Percentiles rank a stretch among this genome's conserved stretches.
These are phyloP conservation scores for Euplexia lucipara DNA, from an alignment of 2,888 invertebrate genomes.

Conservation along the genomic window DNA sequence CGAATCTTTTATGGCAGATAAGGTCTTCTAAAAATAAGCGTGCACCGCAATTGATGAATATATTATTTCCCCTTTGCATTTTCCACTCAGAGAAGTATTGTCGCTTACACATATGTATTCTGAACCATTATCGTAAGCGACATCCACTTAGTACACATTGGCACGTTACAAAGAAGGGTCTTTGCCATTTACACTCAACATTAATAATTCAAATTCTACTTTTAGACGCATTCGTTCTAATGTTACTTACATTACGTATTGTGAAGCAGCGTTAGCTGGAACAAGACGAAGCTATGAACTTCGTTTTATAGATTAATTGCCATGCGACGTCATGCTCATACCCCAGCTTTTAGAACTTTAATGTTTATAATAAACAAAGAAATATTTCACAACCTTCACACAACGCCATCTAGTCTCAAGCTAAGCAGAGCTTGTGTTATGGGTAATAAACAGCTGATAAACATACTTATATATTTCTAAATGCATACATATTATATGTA, in stretches of 20 bases:
- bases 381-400: too few species aligned
- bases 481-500: too few species aligned
- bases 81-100: neutral
- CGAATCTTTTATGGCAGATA: neutral
- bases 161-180: slow-evolving; percentile 12
- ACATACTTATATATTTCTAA: too few species aligned
- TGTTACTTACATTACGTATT: slow-evolving; percentile 12
- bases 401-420: too few species aligned
- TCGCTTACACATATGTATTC: neutral
- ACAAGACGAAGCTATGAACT: neutral
- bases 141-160: slow-evolving; percentile 8
- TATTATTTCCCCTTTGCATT: neutral
- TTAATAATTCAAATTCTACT: slow-evolving; percentile 32
- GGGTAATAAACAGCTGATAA: too few species aligned
- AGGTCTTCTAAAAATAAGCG: too few species aligned
- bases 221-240: slow-evolving; percentile 10
- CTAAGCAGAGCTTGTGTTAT: too few species aligned
- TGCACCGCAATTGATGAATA: neutral
- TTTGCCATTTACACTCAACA: slow-evolving; percentile 12
- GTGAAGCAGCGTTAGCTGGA: slow-evolving; percentile 3
- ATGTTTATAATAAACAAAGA: too few species aligned
- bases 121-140: neutral
- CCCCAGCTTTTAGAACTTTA: too few species aligned
- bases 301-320: too few species aligned
- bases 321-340: too few species aligned